Base-by-base conservation (phyloP, 2,888 invertebrate genomes). In the Micoletzkya japonica region DNA sequence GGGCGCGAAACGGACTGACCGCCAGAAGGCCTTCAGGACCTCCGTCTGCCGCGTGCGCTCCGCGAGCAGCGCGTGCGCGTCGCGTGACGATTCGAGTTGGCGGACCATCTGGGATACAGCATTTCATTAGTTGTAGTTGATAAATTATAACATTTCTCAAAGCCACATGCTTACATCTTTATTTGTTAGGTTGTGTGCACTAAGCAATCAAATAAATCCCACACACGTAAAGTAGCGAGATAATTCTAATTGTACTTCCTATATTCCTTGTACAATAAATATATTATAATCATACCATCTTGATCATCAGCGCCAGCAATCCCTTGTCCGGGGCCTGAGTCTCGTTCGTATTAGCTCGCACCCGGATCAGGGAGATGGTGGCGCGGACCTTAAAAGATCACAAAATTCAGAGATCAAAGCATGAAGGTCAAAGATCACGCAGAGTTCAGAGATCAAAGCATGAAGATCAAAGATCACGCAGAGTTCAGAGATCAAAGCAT, bases 211-310 rank as follows among this genome's bases (percentile, higher is more conserved):
- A n/a, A n/a, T n/a, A n/a, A n/a, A n/a, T n/a, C n/a, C n/a, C n/a
- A n/a, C n/a, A n/a, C n/a, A n/a, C n/a, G n/a, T n/a, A n/a, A n/a
- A n/a, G n/a, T n/a, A n/a, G n/a, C n/a, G n/a, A n/a, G n/a, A n/a
- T n/a, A n/a, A n/a, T n/a, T n/a, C n/a, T n/a, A n/a, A n/a, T n/a
- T n/a, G n/a, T n/a, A n/a, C n/a, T n/a, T n/a, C n/a, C n/a, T n/a
- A n/a, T n/a, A n/a, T n/a, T n/a, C n/a, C n/a, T n/a, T n/a, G n/a
- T n/a, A n/a, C n/a, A n/a, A n/a, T n/a, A n/a, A n/a, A n/a, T n/a
- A n/a, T n/a, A n/a, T n/a, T n/a, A n/a, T n/a, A n/a, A n/a, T n/a
- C 70, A 28, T 64, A 81, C 81, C 71, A 81, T 72, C 61, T 81
- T 76, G 59, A 81, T 78, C 24, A 82, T 71, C 63, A 81, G 79